A percentile compares a stretch with the other conserved stretches of the same genome.
Conservation (phyloP, 1,140 invertebrate genomes). For the Tetragonula clypearis region DNA sequence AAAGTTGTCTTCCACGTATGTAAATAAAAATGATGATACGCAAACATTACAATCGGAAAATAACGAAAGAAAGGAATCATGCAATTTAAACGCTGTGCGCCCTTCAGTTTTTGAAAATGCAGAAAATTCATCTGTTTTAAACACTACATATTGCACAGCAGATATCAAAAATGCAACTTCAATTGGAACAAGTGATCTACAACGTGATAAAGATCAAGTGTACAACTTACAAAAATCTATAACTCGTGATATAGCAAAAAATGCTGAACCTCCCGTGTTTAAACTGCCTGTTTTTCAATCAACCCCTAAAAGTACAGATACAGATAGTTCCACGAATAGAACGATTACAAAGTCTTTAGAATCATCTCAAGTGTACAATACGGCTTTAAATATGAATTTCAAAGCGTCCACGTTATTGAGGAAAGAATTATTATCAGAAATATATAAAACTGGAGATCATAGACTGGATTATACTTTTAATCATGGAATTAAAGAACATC, state of each 20-base stretch:
- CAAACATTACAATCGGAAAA: slow-evolving; percentile 11
- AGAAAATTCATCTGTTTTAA: background rate
- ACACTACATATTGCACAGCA: slow-evolving; percentile 8
- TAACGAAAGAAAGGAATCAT: slow-evolving; percentile 1
- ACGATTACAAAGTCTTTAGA: slow-evolving; percentile 15
- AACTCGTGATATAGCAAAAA: background rate
- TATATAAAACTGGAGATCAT: slow-evolving; percentile 58
- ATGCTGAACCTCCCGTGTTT: slow-evolving; percentile 7
- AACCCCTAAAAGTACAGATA: slow-evolving; percentile 35
- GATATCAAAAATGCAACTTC: background rate
- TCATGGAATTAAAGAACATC: slow-evolving; percentile 54
- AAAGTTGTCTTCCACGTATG: slow-evolving; percentile 59
- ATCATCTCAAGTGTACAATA: background rate
- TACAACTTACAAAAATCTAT: background rate
- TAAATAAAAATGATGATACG: slow-evolving; percentile 44
- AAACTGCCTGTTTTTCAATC: slow-evolving; percentile 42
- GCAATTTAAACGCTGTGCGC: slow-evolving; percentile 34
- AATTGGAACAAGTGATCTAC: background rate
- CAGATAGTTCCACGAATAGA: slow-evolving; percentile 11
- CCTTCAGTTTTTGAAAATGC: background rate
- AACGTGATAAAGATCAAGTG: background rate
- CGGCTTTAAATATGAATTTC: slow-evolving; percentile 9
- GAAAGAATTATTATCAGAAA: slow-evolving; percentile 70
- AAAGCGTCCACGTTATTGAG: slow-evolving; percentile 60
- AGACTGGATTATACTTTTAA: slow-evolving; percentile 68